A percentile compares a stretch with the other conserved stretches of the same genome.
These are phyloP conservation scores for Pteropus alecto DNA, from an alignment of 2,113 vertebrate species.

Conservation along the genomic window DNA sequence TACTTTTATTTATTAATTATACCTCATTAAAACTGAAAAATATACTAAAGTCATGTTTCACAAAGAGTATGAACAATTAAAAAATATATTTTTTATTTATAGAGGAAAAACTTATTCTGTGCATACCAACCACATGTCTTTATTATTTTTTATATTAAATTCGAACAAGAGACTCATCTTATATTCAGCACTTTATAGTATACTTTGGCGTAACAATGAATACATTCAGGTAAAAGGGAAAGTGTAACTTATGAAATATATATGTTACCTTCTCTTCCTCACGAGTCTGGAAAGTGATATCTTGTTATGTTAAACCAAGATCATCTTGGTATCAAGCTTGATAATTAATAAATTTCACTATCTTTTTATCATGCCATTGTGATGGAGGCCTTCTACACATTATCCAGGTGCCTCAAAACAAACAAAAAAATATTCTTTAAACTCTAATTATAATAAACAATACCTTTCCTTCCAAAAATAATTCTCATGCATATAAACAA, in stretches of 20 bases:
- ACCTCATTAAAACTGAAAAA: not conserved
- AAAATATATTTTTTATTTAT: not conserved
- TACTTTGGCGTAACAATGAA: not conserved
- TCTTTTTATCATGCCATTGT: conserved; percentile 75
- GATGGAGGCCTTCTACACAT: conserved; percentile 68
- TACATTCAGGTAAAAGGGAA: not conserved
- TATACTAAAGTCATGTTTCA: not conserved
- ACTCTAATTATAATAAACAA: not conserved
- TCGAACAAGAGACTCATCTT: not conserved
- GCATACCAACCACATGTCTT: not conserved
- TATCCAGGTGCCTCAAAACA: conserved; percentile 77
- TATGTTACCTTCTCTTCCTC: conserved; percentile 78
- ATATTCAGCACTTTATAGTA: not conserved
- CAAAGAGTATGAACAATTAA: not conserved
- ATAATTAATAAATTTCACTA: conserved; percentile 81
- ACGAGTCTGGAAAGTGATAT: conserved; percentile 74
- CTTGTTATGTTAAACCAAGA: conserved; percentile 72
- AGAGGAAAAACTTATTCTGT: not conserved
- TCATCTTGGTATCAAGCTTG: conserved; percentile 68
- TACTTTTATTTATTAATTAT: not conserved
- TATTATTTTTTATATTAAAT: not conserved
- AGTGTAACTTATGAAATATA: not conserved
- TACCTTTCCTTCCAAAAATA: not conserved
- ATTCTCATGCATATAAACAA: not conserved
- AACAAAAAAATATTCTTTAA: conserved; percentile 52